These are phyloP conservation scores for Drosophila ustulata DNA, from an alignment of 2,888 invertebrate species.

Conservation along the genomic window DNA sequence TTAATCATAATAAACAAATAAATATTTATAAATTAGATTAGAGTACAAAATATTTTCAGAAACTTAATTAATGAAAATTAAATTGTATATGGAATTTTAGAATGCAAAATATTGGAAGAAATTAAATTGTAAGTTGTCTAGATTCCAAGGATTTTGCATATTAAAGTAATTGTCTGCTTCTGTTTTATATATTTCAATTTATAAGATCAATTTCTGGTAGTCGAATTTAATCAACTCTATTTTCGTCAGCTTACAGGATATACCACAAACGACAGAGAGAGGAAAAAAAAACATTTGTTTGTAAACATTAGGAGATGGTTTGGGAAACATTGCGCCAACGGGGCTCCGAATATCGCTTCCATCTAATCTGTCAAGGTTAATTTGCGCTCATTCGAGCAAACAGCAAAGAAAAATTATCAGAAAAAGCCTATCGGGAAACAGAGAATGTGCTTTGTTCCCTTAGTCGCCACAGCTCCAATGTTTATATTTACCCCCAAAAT, in stretches of 20 bases:
- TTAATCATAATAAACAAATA: too few relatives aligned
- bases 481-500: conserved; percentile 18
- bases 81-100: too few relatives aligned
- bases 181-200: too few relatives aligned
- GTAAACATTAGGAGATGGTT: conserved; percentile 36
- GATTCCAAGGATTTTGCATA: too few relatives aligned
- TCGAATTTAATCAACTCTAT: background rate
- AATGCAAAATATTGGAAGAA: too few relatives aligned
- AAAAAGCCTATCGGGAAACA: conserved; percentile 46
- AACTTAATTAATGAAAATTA: too few relatives aligned
- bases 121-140: too few relatives aligned
- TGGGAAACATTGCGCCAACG: conserved; percentile 16
- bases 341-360: conserved; percentile 35
- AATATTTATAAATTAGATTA: too few relatives aligned
- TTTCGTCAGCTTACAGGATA: background rate
- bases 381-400: conserved; percentile 56
- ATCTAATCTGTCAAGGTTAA: conserved; percentile 70
- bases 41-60: too few relatives aligned
- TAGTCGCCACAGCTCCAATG: conserved; percentile 8
- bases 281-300: conserved; percentile 38
- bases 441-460: conserved; percentile 30
- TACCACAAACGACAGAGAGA: background rate
- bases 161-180: background rate
- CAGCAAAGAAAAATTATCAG: conserved; percentile 40
- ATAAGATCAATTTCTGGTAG: too few relatives aligned